Evolutionary conservation across 2,888 invertebrate species (phyloP).

Genomic region (Sturmia bella): DNA sequence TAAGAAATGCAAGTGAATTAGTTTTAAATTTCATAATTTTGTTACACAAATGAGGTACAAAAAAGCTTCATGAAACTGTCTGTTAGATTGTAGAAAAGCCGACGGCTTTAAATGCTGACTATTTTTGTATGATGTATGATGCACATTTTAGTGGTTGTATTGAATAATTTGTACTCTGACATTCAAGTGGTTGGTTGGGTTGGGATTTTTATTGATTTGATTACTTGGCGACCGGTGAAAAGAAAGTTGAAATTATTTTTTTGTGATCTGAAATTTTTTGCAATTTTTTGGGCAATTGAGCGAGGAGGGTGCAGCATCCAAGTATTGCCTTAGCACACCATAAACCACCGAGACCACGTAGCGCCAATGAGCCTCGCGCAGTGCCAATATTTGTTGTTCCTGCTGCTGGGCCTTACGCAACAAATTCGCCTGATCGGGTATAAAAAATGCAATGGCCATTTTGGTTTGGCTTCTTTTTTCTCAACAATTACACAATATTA

Average conservation of each 20-base stretch:
- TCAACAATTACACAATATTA: slow-evolving; percentile 63
- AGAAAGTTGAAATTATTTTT: slow-evolving; percentile 40
- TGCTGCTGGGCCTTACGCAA: slow-evolving; percentile 77
- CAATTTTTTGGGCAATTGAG: slow-evolving; percentile 38
- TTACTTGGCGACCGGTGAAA: neutral
- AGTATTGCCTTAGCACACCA: slow-evolving; percentile 74
- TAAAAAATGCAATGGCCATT: slow-evolving; percentile 80
- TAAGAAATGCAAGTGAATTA: neutral
- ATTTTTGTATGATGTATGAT: slow-evolving; percentile 4
- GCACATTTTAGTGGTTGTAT: slow-evolving; percentile 10
- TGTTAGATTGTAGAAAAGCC: slow-evolving; percentile 22
- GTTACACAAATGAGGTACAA: slow-evolving; percentile 17
- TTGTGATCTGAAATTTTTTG: slow-evolving; percentile 43
- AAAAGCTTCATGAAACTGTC: slow-evolving; percentile 12
- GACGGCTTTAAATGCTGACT: slow-evolving; percentile 48
- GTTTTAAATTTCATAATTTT: neutral
- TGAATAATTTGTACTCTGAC: slow-evolving; percentile 64
- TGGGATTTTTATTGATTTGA: slow-evolving; percentile 35
- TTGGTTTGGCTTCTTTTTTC: slow-evolving; percentile 54
- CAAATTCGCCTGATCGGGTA: slow-evolving; percentile 78
- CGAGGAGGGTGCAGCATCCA: slow-evolving; percentile 58
- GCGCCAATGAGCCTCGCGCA: slow-evolving; percentile 76
- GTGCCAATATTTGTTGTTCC: slow-evolving; percentile 77
- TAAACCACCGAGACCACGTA: slow-evolving; percentile 75
- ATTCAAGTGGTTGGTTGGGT: slow-evolving; percentile 57